A percentile compares a stretch with the other conserved stretches of the same genome.
Conservation (phyloP, 1,140 invertebrate species). For the Zaprionus nigranus region DNA sequence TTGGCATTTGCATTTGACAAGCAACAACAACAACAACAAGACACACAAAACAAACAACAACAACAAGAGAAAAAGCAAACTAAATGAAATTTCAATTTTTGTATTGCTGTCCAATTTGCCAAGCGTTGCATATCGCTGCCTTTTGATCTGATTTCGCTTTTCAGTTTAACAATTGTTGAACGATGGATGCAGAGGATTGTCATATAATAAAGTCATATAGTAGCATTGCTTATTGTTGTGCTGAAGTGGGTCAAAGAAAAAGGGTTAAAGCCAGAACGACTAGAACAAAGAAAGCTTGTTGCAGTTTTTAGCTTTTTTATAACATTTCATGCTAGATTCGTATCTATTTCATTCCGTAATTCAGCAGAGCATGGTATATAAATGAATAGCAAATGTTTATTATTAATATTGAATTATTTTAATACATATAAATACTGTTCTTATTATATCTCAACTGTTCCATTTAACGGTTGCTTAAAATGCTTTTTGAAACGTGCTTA, state of each 20-base stretch:
- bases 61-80: conserved; percentile 26
- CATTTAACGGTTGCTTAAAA: background rate
- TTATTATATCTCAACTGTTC: background rate
- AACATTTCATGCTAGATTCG: background rate
- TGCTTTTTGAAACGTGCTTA: background rate
- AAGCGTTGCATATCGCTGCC: conserved; percentile 63
- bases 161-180: conserved; percentile 6
- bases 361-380: background rate
- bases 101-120: conserved; percentile 54
- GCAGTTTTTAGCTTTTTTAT: background rate
- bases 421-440: too few species aligned
- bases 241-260: background rate
- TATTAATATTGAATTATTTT: background rate
- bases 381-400: background rate
- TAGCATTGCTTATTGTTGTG: background rate
- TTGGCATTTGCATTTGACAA: conserved; percentile 72
- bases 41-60: conserved; percentile 15
- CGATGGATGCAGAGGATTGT: background rate
- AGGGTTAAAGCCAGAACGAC: background rate
- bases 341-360: background rate
- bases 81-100: conserved; percentile 48
- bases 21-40: conserved; percentile 40
- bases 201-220: conserved; percentile 1
- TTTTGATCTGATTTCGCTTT: conserved; percentile 58
- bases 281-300: background rate